Evolutionary conservation across 2,888 invertebrate species (phyloP).

Genomic region (Orthosia cruda): DNA sequence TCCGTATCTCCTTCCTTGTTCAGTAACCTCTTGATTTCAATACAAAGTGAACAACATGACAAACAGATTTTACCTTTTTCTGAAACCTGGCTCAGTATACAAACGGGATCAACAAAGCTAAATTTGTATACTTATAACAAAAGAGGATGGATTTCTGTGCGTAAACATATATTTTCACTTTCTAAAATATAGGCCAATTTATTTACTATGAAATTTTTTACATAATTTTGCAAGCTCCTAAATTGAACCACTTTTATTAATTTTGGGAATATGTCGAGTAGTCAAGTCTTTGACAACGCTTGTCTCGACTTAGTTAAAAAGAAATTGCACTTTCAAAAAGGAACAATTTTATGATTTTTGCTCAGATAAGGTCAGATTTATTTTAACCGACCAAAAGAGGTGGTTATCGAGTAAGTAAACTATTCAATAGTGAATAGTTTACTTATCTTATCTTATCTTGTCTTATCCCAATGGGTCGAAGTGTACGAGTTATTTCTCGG

Average conservation of each 20-base stretch:
- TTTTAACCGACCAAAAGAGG: no score
- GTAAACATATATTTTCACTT: conserved; percentile 11
- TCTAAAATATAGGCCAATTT: background rate
- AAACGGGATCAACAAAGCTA: conserved; percentile 14
- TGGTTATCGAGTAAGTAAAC: no score
- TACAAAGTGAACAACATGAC: conserved; percentile 32
- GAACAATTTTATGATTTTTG: background rate
- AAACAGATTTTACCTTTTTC: conserved; percentile 17
- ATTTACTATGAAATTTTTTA: background rate
- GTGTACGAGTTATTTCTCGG: no score
- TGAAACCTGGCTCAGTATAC: conserved; percentile 4
- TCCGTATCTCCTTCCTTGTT: background rate
- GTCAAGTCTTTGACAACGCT: background rate
- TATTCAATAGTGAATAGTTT: no score
- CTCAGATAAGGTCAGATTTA: background rate
- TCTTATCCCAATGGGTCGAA: no score
- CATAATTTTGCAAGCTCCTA: background rate
- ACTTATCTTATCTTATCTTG: no score
- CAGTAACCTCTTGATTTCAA: conserved; percentile 29
- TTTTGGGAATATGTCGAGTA: background rate
- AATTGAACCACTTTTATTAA: background rate
- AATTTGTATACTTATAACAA: conserved; percentile 26
- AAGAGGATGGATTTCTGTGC: conserved; percentile 16
- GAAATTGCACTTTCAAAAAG: background rate
- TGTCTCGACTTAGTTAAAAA: conserved; percentile 2